Base-by-base conservation (phyloP, 2,797 vertebrate species). In the Xyrichtys novacula region DNA sequence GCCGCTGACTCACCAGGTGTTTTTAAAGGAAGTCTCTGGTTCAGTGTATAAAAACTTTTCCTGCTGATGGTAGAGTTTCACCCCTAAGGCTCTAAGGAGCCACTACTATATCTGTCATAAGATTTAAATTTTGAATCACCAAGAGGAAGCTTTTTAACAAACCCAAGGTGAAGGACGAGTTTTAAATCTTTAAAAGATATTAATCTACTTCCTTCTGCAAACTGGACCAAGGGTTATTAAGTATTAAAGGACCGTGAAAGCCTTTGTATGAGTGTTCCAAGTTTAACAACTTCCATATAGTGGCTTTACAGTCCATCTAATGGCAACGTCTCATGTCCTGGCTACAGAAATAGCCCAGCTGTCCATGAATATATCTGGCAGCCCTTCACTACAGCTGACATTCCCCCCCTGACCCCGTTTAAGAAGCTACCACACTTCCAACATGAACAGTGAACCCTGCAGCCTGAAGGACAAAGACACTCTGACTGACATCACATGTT, bases 291-390 rank as follows among this genome's bases (percentile, higher is more conserved):
- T 69, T 81, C 53, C 57, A 59, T 57, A 79, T 73, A 76, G 53
- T 48, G 57, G 55, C 80, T 81, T 73, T 86, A 88, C 84, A 91
- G 80, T 88, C 49, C 67, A 60, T 53, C 69, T 75, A 66, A 80
- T 56, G 74, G 77, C 62, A 86, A 59, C 26, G 46, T 63, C 68
- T 85, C 86, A 80, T 61, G 72, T 74, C 34, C 50, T 62, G 42
- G 28, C 23, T 59, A 78, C 86, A 84, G 83, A 89, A 94, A 93
- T 94, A 94, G 81, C 81, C 52, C 14, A 5, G 29, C 63, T 49
- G 71, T 47, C 91, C 86, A 81, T 69, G 77, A 92, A 93, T 93
- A 92, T 63, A 88, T 71, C 85, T 92, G 91, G 91, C 87, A 88
- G 81, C 50, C 31, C 34, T 59, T 67, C 70, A 67, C 72, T 81